phyloP scores from a whole-genome alignment of 2,113 vertebrate genomes.

The Myotis lucifugus region DNA sequence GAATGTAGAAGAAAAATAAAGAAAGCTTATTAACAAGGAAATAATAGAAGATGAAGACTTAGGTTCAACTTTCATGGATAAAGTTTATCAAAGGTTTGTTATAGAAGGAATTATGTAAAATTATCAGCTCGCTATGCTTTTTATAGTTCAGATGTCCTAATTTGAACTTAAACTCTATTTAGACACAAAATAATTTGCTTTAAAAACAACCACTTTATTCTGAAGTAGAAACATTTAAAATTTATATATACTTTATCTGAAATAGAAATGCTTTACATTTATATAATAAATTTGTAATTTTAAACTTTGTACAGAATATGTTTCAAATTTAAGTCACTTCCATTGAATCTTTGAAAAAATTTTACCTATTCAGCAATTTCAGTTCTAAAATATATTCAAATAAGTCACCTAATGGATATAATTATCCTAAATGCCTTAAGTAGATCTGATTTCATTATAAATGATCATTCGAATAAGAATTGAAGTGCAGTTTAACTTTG shows the following conservation, averaged over 20 bases:
- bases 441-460: not conserved
- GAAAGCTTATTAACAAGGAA: constrained; percentile 71
- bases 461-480: not conserved
- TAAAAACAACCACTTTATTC: constrained; percentile 61
- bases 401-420: not conserved
- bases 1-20: constrained; percentile 73
- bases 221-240: constrained; percentile 63
- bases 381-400: not conserved
- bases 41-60: constrained; percentile 72
- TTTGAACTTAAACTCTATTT: constrained; percentile 66
- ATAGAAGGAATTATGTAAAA: constrained; percentile 66
- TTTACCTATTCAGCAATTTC: not conserved
- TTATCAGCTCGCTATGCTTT: constrained; percentile 16
- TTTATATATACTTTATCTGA: not conserved
- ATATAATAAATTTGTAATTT: constrained; percentile 17
- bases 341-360: constrained; percentile 26
- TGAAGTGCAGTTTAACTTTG: not conserved
- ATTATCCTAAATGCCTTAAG: not conserved
- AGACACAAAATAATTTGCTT: constrained; percentile 31
- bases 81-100: constrained; percentile 79
- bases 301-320: not conserved
- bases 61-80: constrained; percentile 80
- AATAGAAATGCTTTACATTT: constrained; percentile 45
- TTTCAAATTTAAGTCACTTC: constrained; percentile 41
- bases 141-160: constrained; percentile 60